These are phyloP conservation scores for Rhopalosiphum padi DNA, from an alignment of 1,140 invertebrate genomes.

Conservation along the genomic window DNA sequence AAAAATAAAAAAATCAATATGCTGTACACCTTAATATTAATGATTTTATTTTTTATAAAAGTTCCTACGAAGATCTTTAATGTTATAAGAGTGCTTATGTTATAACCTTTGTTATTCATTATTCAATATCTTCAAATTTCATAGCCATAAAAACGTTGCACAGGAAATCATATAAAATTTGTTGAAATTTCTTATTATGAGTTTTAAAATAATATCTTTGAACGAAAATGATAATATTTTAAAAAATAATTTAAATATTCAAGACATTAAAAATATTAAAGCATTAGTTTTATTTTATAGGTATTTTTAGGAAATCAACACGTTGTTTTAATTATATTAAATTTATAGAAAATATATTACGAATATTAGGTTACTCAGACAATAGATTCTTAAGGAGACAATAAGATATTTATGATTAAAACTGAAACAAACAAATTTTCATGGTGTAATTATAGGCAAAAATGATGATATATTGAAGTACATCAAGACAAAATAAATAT, in stretches of 20 bases:
- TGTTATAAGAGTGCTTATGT: neutral
- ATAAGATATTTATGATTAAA: neutral
- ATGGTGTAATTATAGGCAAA: neutral
- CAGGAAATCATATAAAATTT: neutral
- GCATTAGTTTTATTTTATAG: neutral
- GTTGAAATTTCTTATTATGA: neutral
- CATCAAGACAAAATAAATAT: neutral
- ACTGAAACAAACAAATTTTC: neutral
- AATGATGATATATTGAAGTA: neutral
- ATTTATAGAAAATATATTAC: neutral
- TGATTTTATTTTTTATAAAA: conserved; percentile 1
- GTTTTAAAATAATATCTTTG: neutral
- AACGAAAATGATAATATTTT: neutral
- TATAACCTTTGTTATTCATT: neutral
- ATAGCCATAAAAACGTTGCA: neutral
- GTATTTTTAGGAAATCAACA: neutral
- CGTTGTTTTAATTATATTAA: neutral
- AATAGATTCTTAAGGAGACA: neutral
- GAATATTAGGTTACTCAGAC: neutral
- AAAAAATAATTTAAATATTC: neutral
- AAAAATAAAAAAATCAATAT: conserved; percentile 4
- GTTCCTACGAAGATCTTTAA: neutral
- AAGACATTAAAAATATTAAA: neutral
- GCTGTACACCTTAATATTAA: neutral
- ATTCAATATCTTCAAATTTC: neutral